A percentile compares a stretch with the other conserved stretches of the same genome.
phyloP scores from a whole-genome alignment of 1,140 invertebrate genomes.

The Oreohelix idahoensis region DNA sequence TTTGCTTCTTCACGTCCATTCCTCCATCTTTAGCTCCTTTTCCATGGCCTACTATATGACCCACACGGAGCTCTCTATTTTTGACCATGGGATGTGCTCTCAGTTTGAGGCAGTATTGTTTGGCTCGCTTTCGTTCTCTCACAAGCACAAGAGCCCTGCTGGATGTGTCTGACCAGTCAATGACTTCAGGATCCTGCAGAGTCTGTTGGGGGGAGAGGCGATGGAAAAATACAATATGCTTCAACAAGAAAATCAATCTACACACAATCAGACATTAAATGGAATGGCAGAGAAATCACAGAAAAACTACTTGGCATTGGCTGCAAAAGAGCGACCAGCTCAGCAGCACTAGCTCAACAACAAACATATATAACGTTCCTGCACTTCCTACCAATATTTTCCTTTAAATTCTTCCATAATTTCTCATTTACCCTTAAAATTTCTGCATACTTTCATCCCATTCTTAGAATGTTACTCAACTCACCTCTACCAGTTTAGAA shows the following conservation, averaged over 20 bases:
- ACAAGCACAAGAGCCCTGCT: constrained; percentile 64
- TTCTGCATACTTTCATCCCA: too few relatives aligned
- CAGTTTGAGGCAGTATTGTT: constrained; percentile 50
- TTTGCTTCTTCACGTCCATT: constrained; percentile 64
- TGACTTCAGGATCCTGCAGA: constrained; percentile 43
- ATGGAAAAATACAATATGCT: not conserved
- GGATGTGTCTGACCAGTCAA: constrained; percentile 43
- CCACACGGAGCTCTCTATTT: constrained; percentile 47
- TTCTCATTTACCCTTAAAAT: too few relatives aligned
- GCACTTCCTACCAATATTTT: too few relatives aligned
- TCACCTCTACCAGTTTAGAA: constrained; percentile 28
- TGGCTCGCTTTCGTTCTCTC: constrained; percentile 57
- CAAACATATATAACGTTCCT: too few relatives aligned
- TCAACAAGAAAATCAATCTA: too few relatives aligned
- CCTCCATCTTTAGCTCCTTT: constrained; percentile 48
- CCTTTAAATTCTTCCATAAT: too few relatives aligned
- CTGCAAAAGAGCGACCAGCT: too few relatives aligned
- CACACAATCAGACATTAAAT: too few relatives aligned
- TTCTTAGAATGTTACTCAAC: too few relatives aligned
- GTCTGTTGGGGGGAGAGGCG: constrained; percentile 8
- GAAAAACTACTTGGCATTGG: too few relatives aligned
- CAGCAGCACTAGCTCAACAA: too few relatives aligned
- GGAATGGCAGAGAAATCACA: too few relatives aligned
- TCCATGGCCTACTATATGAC: constrained; percentile 63
- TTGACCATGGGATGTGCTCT: constrained; percentile 45